Evolutionary conservation across 92 coral and sea anemone species (phyloP).

Genomic region (Phenganax stokvisi): DNA sequence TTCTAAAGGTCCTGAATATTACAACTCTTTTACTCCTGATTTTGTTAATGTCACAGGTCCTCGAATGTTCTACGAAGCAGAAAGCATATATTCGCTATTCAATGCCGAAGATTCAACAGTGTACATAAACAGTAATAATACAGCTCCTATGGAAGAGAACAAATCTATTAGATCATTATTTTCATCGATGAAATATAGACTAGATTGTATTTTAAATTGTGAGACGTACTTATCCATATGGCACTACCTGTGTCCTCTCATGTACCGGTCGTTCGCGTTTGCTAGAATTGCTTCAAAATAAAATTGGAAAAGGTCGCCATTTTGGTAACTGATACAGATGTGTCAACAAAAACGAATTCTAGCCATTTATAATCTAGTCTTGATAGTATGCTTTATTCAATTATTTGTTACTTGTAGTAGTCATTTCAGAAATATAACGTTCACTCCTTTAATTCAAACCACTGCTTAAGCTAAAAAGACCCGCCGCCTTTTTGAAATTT

Average conservation of each 20-base stretch:
- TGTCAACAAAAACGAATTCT: too few relatives aligned
- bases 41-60: background rate
- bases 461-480: too few relatives aligned
- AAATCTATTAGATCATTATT: slow-evolving; percentile 10
- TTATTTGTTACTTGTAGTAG: too few relatives aligned
- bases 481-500: too few relatives aligned
- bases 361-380: too few relatives aligned
- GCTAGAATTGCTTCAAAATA: too few relatives aligned
- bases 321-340: too few relatives aligned
- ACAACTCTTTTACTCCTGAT: background rate
- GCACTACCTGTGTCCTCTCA: background rate
- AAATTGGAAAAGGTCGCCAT: too few relatives aligned
- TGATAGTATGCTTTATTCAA: too few relatives aligned
- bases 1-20: too few relatives aligned
- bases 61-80: background rate
- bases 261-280: background rate
- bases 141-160: slow-evolving; percentile 12
- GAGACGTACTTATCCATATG: slow-evolving; percentile 7
- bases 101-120: background rate
- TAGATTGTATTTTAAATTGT: slow-evolving; percentile 28
- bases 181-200: slow-evolving; percentile 22
- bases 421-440: too few relatives aligned
- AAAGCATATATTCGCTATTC: background rate
- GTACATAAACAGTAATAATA: background rate
- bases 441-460: too few relatives aligned